These are phyloP conservation scores for Ruditapes philippinarum DNA, from an alignment of 1,140 invertebrate species.

Conservation along the genomic window DNA sequence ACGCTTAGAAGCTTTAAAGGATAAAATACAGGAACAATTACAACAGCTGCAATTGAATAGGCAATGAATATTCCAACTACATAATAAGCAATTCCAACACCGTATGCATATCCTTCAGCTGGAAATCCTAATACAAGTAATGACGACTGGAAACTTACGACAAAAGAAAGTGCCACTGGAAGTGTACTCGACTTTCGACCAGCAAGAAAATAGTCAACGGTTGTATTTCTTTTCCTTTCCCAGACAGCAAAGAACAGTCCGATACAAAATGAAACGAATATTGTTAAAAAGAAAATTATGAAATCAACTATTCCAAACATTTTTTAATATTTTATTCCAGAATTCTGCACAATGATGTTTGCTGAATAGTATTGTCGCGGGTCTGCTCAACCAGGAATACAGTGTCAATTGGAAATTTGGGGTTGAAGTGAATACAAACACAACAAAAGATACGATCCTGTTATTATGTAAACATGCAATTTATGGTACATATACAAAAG, in stretches of 20 bases:
- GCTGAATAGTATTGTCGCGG: no score
- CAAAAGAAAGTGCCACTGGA: slow-evolving; percentile 14
- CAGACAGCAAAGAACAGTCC: slow-evolving; percentile 3
- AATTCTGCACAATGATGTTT: no score
- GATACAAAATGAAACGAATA: not conserved
- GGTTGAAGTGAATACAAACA: no score
- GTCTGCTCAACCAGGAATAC: no score
- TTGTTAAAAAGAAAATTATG: not conserved
- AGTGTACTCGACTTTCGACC: not conserved
- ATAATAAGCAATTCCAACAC: slow-evolving; percentile 57
- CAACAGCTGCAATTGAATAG: not conserved
- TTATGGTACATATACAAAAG: no score
- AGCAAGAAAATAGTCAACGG: not conserved
- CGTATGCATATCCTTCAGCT: slow-evolving; percentile 30
- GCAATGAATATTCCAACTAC: slow-evolving; percentile 88
- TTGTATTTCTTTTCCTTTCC: slow-evolving; percentile 1
- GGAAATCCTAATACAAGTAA: slow-evolving; percentile 26
- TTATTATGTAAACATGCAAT: no score
- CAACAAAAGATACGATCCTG: no score
- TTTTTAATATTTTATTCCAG: no score
- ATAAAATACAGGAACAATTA: slow-evolving; percentile 23
- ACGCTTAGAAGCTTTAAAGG: slow-evolving; percentile 36
- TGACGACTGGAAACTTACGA: slow-evolving; percentile 28
- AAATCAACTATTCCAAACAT: not conserved
- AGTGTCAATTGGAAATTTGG: no score